These are phyloP conservation scores for Oncorhynchus tshawytscha DNA, from an alignment of 2,113 vertebrate species.

Conservation along the genomic window DNA sequence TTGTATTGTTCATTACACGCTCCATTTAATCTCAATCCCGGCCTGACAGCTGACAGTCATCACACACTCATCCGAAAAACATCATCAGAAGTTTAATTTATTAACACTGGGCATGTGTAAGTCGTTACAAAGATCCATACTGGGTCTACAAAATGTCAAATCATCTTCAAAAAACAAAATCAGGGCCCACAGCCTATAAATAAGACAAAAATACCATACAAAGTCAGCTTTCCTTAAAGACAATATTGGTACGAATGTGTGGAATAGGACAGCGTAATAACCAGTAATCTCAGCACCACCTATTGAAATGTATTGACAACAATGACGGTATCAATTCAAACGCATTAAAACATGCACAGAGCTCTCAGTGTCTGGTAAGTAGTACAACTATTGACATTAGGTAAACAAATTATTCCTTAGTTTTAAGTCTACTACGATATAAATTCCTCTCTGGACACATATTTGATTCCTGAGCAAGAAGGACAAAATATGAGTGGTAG, in stretches of 20 bases:
- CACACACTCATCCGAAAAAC: neutral
- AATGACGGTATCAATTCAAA: conserved; percentile 24
- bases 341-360: conserved; percentile 43
- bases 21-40: neutral
- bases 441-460: conserved; percentile 25
- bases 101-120: conserved; percentile 37
- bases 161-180: neutral
- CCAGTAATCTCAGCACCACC: conserved; percentile 4
- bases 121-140: conserved; percentile 34
- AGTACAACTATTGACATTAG: conserved; percentile 17
- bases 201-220: conserved; percentile 20
- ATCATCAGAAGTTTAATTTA: conserved; percentile 48
- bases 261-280: conserved; percentile 14
- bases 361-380: conserved; percentile 3
- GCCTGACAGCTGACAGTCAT: neutral
- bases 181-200: conserved; percentile 19
- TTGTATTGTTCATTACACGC: neutral
- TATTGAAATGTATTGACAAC: conserved; percentile 22
- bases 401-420: conserved; percentile 10
- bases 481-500: conserved; percentile 28
- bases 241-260: conserved; percentile 14
- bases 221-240: conserved; percentile 8
- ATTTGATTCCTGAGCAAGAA: conserved; percentile 51
- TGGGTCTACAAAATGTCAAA: conserved; percentile 22
- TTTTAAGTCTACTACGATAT: neutral